phyloP scores from a whole-genome alignment of 1,140 invertebrate genomes.

The Drosophila pseudoobscura region DNA sequence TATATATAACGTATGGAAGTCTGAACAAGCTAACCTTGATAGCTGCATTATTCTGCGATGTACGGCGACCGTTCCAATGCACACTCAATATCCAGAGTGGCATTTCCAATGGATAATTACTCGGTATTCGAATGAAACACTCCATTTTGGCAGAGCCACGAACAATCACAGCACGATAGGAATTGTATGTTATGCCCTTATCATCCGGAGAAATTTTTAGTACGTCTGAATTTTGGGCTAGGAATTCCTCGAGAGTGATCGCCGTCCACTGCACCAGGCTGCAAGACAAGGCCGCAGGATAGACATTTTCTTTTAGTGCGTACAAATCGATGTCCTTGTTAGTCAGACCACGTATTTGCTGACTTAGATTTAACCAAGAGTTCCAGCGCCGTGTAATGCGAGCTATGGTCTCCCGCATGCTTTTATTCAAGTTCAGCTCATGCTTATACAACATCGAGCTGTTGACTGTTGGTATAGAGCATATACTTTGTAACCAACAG shows the following conservation, averaged over 20 bases:
- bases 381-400: conserved; percentile 88
- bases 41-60: conserved; percentile 87
- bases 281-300: conserved; percentile 84
- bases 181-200: conserved; percentile 86
- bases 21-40: conserved; percentile 85
- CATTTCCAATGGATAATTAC: conserved; percentile 91
- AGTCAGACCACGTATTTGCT: conserved; percentile 91
- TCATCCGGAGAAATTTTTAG: conserved; percentile 85
- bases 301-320: conserved; percentile 75
- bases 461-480: conserved; percentile 85
- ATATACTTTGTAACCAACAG: conserved; percentile 94
- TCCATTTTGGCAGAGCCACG: conserved; percentile 90
- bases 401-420: conserved; percentile 85
- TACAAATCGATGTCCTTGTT: conserved; percentile 85
- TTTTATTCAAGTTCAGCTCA: conserved; percentile 73
- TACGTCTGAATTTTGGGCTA: conserved; percentile 84
- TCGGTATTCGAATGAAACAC: conserved; percentile 90
- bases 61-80: conserved; percentile 88
- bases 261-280: conserved; percentile 88
- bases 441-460: conserved; percentile 83
- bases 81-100: conserved; percentile 90
- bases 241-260: conserved; percentile 87
- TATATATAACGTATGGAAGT: neutral
- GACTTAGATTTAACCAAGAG: conserved; percentile 89
- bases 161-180: conserved; percentile 87